Percentiles rank a stretch among this genome's conserved stretches.
These are phyloP conservation scores for Furcula furcula DNA, from an alignment of 2,888 invertebrate genomes.

Conservation along the genomic window DNA sequence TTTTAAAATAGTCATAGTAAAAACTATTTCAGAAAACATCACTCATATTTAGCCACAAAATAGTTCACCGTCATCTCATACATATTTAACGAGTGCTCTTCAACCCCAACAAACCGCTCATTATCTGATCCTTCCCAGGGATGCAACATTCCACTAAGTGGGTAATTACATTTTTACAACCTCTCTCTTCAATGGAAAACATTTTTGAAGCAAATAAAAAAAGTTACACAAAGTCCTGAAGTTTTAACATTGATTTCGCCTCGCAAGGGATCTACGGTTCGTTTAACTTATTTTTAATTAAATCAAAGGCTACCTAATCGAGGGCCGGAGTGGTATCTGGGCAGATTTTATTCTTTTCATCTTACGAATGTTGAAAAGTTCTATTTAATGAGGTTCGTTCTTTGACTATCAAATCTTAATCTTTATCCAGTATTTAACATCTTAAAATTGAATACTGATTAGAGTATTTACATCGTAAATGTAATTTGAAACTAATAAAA, in stretches of 20 bases:
- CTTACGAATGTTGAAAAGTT: conserved; percentile 27
- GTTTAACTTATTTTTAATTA: conserved; percentile 74
- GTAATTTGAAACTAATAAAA: too few species aligned
- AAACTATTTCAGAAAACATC: too few species aligned
- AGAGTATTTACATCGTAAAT: too few species aligned
- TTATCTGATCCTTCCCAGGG: background rate
- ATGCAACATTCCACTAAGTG: conserved; percentile 20
- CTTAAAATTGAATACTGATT: too few species aligned
- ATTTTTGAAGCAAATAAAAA: conserved; percentile 51
- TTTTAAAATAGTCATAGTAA: too few species aligned
- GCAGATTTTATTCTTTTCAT: conserved; percentile 31
- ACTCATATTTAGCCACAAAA: background rate
- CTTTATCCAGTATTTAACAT: too few species aligned
- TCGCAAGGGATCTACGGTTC: conserved; percentile 49
- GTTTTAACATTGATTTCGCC: conserved; percentile 65
- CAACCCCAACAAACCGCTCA: background rate
- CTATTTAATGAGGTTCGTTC: conserved; percentile 11
- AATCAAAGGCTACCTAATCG: conserved; percentile 59
- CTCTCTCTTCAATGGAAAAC: conserved; percentile 28
- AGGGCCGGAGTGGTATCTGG: conserved; percentile 21
- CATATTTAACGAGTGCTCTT: background rate
- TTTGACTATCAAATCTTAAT: too few species aligned
- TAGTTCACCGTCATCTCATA: background rate
- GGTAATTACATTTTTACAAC: conserved; percentile 33
- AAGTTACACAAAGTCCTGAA: conserved; percentile 39